Evolutionary conservation across 2,113 vertebrate species (phyloP).

Genomic region (Microcebus murinus): DNA sequence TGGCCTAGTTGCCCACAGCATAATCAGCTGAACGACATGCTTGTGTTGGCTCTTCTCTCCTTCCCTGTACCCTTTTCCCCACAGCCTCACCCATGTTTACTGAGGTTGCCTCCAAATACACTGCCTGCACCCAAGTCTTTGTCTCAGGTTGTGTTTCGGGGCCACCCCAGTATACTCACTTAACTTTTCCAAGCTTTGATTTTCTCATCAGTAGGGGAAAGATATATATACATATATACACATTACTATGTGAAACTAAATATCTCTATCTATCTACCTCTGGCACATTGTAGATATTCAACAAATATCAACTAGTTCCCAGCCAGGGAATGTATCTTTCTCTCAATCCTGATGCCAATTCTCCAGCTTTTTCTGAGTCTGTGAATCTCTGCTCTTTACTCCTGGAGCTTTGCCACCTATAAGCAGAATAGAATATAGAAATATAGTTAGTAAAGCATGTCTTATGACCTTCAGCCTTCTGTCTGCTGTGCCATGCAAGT

Average conservation of each 20-base stretch:
- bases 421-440: neutral
- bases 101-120: neutral
- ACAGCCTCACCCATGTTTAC: neutral
- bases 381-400: neutral
- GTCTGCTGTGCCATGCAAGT: neutral
- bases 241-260: neutral
- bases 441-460: neutral
- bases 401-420: neutral
- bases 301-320: neutral
- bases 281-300: neutral
- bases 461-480: conserved; percentile 64
- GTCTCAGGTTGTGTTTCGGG: neutral
- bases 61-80: neutral
- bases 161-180: neutral
- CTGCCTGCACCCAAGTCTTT: neutral
- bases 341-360: neutral
- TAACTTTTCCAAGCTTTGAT: neutral
- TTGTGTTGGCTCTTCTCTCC: neutral
- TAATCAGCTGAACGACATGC: neutral
- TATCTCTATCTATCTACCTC: neutral
- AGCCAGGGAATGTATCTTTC: neutral
- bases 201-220: neutral
- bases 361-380: neutral
- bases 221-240: neutral
- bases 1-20: neutral